phyloP scores from a whole-genome alignment of 2,113 vertebrate genomes.

The Mustela lutreola region DNA sequence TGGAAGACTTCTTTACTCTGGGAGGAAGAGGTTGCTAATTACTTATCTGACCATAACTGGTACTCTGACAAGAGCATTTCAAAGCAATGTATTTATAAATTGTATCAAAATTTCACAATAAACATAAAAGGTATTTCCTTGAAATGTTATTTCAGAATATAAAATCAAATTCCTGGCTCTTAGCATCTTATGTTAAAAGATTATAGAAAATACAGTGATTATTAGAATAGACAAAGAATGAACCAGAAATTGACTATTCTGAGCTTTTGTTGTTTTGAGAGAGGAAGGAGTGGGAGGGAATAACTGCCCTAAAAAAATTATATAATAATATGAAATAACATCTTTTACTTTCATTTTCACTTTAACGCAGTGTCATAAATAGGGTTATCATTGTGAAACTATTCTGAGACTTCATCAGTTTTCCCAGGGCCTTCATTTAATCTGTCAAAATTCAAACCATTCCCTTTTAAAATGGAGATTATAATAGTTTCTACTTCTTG shows the following conservation, averaged over 20 bases:
- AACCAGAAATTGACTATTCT: neutral
- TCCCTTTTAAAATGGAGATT: neutral
- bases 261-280: neutral
- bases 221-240: neutral
- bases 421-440: neutral
- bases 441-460: neutral
- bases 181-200: neutral
- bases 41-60: neutral
- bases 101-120: neutral
- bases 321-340: neutral
- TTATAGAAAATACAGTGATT: neutral
- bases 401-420: neutral
- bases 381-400: neutral
- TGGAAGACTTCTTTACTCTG: neutral
- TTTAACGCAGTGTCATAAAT: neutral
- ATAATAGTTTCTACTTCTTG: neutral
- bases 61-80: neutral
- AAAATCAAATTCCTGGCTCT: neutral
- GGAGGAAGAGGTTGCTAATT: neutral
- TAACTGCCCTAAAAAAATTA: neutral
- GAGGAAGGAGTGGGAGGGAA: neutral
- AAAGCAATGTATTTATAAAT: neutral
- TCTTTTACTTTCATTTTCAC: slow-evolving; percentile 3
- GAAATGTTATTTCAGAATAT: neutral
- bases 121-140: neutral